phyloP scores from a whole-genome alignment of 2,113 vertebrate species.

The Emydocephalus ijimae region DNA sequence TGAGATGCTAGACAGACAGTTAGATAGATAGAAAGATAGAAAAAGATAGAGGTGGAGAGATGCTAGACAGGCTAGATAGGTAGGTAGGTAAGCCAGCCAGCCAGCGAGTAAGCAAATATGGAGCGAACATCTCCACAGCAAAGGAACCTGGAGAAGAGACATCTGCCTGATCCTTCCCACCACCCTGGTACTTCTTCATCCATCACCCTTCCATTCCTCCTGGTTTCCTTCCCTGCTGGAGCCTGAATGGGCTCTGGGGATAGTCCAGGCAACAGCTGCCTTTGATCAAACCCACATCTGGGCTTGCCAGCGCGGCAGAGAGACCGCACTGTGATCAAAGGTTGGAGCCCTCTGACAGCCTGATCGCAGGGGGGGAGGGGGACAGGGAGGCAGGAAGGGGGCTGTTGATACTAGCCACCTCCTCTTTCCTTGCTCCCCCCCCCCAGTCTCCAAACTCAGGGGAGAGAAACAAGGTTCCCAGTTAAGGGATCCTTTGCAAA shows the following conservation, averaged over 20 bases:
- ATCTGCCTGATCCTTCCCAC: slow-evolving; percentile 10
- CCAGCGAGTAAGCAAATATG: too few species aligned
- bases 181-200: neutral
- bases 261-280: slow-evolving; percentile 72
- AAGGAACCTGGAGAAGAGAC: neutral
- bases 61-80: too few species aligned
- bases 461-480: neutral
- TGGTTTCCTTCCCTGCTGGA: slow-evolving; percentile 29
- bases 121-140: accelerated
- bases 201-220: slow-evolving; percentile 15
- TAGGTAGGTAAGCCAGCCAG: too few species aligned
- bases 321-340: slow-evolving; percentile 75
- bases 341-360: slow-evolving; percentile 70
- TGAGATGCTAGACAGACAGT: too few species aligned
- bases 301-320: slow-evolving; percentile 67
- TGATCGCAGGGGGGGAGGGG: slow-evolving; percentile 2
- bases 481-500: accelerated
- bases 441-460: neutral
- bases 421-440: accelerated
- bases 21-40: too few species aligned
- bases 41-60: neutral
- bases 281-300: slow-evolving; percentile 77
- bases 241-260: slow-evolving; percentile 51
- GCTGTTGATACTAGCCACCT: neutral
- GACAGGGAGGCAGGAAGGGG: neutral